These are phyloP conservation scores for Apostichopus parvimensis DNA, from an alignment of 35 echinoderm and acorn worm species.

Conservation along the genomic window DNA sequence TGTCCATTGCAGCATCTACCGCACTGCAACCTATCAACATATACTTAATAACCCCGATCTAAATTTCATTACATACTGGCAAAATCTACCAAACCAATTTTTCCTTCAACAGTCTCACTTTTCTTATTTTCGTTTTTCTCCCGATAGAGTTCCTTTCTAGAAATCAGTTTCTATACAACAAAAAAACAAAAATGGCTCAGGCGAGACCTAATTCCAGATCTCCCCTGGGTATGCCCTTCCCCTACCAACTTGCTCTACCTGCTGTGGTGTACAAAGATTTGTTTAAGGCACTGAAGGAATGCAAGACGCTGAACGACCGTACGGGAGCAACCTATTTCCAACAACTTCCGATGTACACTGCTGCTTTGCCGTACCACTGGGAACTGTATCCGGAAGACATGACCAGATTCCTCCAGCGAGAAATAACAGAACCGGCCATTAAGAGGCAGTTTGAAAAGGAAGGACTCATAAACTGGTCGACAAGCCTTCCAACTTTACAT, in stretches of 20 bases:
- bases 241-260: neutral
- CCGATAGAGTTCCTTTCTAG: too few relatives aligned
- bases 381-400: constrained; percentile 63
- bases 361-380: constrained; percentile 68
- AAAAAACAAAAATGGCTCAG: constrained; percentile 10
- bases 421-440: constrained; percentile 63
- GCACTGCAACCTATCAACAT: too few relatives aligned
- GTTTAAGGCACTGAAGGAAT: neutral
- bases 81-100: too few relatives aligned
- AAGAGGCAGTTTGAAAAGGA: constrained; percentile 48
- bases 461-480: constrained; percentile 73
- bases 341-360: constrained; percentile 53
- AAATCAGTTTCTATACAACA: too few relatives aligned
- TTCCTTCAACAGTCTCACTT: too few relatives aligned
- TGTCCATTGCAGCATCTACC: too few relatives aligned
- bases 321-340: constrained; percentile 5
- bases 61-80: too few relatives aligned
- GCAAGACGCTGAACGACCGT: neutral
- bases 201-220: neutral
- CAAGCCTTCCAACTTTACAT: constrained; percentile 31
- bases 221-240: constrained; percentile 43
- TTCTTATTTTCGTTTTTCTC: too few relatives aligned
- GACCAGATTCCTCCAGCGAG: constrained; percentile 46
- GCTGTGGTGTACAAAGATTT: constrained; percentile 2
- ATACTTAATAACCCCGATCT: too few relatives aligned